Conservation (phyloP, 2,797 vertebrate species). For the Eleutherodactylus coqui region DNA sequence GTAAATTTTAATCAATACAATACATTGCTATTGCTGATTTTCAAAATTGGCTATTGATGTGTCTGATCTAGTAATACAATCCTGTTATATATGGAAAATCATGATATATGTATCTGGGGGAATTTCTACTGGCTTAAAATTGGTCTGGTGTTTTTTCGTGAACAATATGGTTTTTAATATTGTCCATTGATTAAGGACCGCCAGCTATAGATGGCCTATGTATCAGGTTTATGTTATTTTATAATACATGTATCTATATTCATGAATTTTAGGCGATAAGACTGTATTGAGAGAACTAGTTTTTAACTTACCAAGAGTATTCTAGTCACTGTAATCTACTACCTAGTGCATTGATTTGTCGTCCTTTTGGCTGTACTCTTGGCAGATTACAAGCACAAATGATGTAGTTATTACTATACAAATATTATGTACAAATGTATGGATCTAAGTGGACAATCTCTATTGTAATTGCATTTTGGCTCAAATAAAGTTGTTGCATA, state of each 20-base stretch:
- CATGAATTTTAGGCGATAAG: slow-evolving; percentile 19
- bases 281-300: neutral
- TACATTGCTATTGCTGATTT: neutral
- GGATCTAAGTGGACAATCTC: slow-evolving; percentile 75
- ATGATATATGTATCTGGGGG: neutral
- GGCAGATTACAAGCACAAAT: slow-evolving; percentile 75
- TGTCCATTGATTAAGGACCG: neutral
- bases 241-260: slow-evolving; percentile 18
- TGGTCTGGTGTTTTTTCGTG: neutral
- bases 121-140: neutral
- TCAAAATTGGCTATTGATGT: slow-evolving; percentile 15
- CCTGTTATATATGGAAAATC: neutral
- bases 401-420: slow-evolving; percentile 73
- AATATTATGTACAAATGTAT: slow-evolving; percentile 76
- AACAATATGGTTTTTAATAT: slow-evolving; percentile 27
- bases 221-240: slow-evolving; percentile 14
- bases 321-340: slow-evolving; percentile 67
- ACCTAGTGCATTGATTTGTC: slow-evolving; percentile 71
- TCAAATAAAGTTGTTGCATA: slow-evolving; percentile 82
- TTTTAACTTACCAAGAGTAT: slow-evolving; percentile 62
- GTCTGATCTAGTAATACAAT: slow-evolving; percentile 11
- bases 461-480: slow-evolving; percentile 81
- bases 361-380: slow-evolving; percentile 70
- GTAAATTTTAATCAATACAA: neutral
- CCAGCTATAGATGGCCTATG: neutral